Percentiles rank a stretch among this genome's conserved stretches.
These are phyloP conservation scores for Pentamera pediparva DNA, from an alignment of 53 echinoderm and acorn worm genomes.

Conservation along the genomic window DNA sequence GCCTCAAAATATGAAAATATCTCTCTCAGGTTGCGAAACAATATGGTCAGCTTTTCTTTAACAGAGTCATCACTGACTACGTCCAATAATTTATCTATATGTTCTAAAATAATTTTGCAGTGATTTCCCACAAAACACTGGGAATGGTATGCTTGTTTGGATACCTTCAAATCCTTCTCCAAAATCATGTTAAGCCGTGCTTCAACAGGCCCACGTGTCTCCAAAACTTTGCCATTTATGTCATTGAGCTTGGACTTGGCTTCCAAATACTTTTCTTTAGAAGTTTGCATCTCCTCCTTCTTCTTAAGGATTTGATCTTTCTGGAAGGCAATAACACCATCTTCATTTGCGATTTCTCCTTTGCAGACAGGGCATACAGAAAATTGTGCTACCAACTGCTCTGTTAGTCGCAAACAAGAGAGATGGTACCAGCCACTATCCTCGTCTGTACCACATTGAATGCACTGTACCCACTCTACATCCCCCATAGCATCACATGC, in stretches of 20 bases:
- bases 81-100: neutral
- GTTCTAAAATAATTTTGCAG: conserved; percentile 34
- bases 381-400: neutral
- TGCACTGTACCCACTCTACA: conserved; percentile 32
- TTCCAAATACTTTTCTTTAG: neutral
- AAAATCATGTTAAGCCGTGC: conserved; percentile 16
- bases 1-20: conserved; percentile 17
- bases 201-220: conserved; percentile 28
- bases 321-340: neutral
- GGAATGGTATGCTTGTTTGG: conserved; percentile 43
- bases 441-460: conserved; percentile 23
- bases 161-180: conserved; percentile 23
- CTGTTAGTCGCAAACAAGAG: conserved; percentile 30
- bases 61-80: neutral
- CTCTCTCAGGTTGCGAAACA: neutral
- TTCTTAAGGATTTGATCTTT: neutral
- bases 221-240: neutral
- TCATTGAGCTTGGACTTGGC: neutral
- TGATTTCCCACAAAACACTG: conserved; percentile 49
- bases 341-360: neutral
- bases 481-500: conserved; percentile 3
- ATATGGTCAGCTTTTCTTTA: neutral
- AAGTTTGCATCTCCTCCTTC: neutral
- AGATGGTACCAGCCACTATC: conserved; percentile 42
- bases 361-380: conserved; percentile 32